Percentiles rank a stretch among this genome's conserved stretches.
phyloP scores from a whole-genome alignment of 2,797 vertebrate species.

The Graptemys geographica region DNA sequence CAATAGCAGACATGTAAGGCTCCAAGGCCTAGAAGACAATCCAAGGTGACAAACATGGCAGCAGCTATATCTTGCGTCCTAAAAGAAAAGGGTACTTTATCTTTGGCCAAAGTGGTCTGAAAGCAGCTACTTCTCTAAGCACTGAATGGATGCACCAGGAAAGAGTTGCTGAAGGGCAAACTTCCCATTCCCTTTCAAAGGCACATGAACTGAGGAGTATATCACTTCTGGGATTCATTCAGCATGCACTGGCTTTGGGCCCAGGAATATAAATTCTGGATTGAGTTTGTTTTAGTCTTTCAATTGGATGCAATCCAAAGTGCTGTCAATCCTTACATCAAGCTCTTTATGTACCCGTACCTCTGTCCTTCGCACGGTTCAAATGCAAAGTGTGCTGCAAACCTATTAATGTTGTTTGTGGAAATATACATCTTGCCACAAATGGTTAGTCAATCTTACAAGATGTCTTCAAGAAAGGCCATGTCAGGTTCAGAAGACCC shows the following conservation, averaged over 20 bases:
- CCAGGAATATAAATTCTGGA: constrained; percentile 60
- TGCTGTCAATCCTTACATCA: background rate
- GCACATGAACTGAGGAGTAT: constrained; percentile 56
- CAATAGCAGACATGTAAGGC: background rate
- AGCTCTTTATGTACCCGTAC: background rate
- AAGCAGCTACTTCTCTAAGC: background rate
- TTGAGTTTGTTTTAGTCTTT: constrained; percentile 54
- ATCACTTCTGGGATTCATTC: constrained; percentile 65
- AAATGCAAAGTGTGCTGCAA: background rate
- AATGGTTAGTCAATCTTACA: background rate
- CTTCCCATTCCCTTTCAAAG: constrained; percentile 45
- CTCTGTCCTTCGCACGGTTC: accelerated
- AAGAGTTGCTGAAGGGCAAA: constrained; percentile 57
- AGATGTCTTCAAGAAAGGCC: background rate
- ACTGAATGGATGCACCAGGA: constrained; percentile 49
- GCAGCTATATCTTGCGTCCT: background rate
- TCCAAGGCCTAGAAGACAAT: constrained; percentile 25
- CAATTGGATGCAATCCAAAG: constrained; percentile 48
- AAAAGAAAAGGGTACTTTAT: constrained; percentile 6
- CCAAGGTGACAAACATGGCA: constrained; percentile 24
- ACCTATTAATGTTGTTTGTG: background rate
- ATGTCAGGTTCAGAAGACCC: accelerated
- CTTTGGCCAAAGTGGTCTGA: constrained; percentile 41
- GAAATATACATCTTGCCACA: background rate
- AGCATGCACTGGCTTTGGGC: constrained; percentile 39